Conservation (phyloP, 1,140 invertebrate genomes). For the Aphelenchoides fujianensis region DNA sequence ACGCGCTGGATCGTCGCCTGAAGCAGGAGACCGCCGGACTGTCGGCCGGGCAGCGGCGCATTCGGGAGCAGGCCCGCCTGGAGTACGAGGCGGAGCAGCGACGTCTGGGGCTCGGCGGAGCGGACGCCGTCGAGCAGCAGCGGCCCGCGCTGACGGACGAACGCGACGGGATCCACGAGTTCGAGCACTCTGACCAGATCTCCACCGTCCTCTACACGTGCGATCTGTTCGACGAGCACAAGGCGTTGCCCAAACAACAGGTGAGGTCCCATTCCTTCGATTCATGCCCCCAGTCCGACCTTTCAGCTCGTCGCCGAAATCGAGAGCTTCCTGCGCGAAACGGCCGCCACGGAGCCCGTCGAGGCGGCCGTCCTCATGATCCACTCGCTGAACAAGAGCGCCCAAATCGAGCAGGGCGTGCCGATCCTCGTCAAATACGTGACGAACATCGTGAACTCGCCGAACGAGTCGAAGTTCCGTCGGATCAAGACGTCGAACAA, state of each 20-base stretch:
- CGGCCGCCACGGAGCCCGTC: constrained; percentile 30
- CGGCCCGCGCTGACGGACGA: constrained; percentile 1
- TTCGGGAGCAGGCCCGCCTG: neutral
- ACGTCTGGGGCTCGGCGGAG: neutral
- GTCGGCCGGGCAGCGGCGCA: neutral
- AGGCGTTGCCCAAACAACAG: constrained; percentile 43
- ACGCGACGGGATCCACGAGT: neutral
- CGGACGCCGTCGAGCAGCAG: neutral
- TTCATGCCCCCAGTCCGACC: constrained; percentile 5
- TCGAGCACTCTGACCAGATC: constrained; percentile 4
- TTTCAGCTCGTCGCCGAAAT: constrained; percentile 36
- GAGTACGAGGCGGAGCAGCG: neutral
- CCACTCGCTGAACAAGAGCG: constrained; percentile 33
- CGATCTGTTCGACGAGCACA: constrained; percentile 40
- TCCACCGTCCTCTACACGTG: constrained; percentile 41
- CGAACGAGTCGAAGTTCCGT: constrained; percentile 35
- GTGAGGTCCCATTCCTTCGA: constrained; percentile 26
- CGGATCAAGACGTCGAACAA: constrained; percentile 33
- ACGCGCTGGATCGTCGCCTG: neutral
- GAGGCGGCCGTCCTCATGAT: constrained; percentile 37
- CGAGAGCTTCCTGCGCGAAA: constrained; percentile 29
- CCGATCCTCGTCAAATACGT: constrained; percentile 40
- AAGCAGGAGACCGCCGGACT: neutral
- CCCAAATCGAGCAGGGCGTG: constrained; percentile 16
- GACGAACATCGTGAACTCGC: constrained; percentile 34